A percentile compares a stretch with the other conserved stretches of the same genome.
Evolutionary conservation across 2,797 vertebrate genomes (phyloP).

Genomic region (Adrianichthys oophorus): DNA sequence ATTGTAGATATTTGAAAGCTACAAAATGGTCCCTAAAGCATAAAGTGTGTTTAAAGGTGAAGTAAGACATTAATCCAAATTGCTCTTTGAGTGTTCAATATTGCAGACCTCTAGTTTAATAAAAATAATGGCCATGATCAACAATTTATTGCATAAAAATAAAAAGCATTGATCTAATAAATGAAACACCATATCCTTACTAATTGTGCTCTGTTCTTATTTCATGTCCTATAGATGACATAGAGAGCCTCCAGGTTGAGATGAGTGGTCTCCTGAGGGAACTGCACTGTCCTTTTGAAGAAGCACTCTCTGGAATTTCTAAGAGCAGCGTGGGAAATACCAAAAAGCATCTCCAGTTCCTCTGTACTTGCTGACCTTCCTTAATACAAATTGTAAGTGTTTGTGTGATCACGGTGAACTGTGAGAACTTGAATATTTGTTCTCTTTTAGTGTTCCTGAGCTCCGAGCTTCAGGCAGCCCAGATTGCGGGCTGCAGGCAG

Average conservation of each 20-base stretch:
- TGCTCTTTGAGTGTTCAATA: too few species aligned
- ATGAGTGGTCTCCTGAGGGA: conserved; percentile 90
- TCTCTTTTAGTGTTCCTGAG: conserved; percentile 86
- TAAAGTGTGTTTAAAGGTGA: too few species aligned
- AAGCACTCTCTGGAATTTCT: conserved; percentile 81
- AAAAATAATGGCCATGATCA: too few species aligned
- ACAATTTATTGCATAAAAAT: too few species aligned
- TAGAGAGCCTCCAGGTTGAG: conserved; percentile 85
- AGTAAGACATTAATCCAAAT: too few species aligned
- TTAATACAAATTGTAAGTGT: neutral
- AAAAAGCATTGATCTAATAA: too few species aligned
- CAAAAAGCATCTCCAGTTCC: conserved; percentile 84
- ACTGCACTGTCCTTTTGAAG: conserved; percentile 84
- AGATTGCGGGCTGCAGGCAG: conserved; percentile 80
- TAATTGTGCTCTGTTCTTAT: too few species aligned
- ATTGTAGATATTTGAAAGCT: too few species aligned
- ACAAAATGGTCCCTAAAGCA: too few species aligned
- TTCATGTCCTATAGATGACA: conserved; percentile 69
- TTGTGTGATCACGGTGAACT: neutral
- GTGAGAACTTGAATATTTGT: neutral
- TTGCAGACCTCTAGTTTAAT: too few species aligned
- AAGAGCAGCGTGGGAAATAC: conserved; percentile 76
- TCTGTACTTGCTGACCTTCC: conserved; percentile 77
- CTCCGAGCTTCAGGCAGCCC: conserved; percentile 93
- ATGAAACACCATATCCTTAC: too few species aligned